These are phyloP conservation scores for Urophycis tenuis DNA, from an alignment of 2,797 vertebrate genomes.

Conservation along the genomic window DNA sequence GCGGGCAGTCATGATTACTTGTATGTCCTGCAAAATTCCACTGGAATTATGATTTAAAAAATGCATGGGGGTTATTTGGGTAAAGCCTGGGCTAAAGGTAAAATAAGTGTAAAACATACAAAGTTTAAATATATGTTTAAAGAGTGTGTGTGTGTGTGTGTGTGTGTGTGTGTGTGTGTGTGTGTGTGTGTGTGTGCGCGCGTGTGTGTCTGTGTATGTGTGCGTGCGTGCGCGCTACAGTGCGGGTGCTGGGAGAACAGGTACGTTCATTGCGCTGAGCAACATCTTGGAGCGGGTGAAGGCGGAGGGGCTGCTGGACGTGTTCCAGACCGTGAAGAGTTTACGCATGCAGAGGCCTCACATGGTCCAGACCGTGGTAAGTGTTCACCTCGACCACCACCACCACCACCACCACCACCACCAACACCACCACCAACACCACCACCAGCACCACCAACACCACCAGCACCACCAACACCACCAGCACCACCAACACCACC, in stretches of 20 bases:
- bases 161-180: background rate
- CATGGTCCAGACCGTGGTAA: conserved; percentile 97
- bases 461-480: too few relatives aligned
- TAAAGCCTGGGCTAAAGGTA: too few relatives aligned
- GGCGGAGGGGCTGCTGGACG: conserved; percentile 91
- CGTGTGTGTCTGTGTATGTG: background rate
- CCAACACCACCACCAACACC: too few relatives aligned
- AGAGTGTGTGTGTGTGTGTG: background rate
- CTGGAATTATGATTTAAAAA: too few relatives aligned
- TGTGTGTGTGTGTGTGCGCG: background rate
- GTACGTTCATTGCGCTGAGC: conserved; percentile 97
- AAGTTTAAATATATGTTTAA: too few relatives aligned
- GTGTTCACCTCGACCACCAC: conserved; percentile 31
- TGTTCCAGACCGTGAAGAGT: conserved; percentile 99
- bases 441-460: too few relatives aligned
- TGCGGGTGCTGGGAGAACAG: conserved; percentile 92
- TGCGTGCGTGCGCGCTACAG: conserved; percentile 59
- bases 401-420: too few relatives aligned
- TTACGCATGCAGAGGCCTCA: conserved; percentile 96
- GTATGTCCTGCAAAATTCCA: too few relatives aligned
- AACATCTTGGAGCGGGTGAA: conserved; percentile 97
- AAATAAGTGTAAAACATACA: background rate
- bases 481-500: too few relatives aligned
- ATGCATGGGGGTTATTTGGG: too few relatives aligned
- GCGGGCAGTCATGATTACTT: too few relatives aligned